A percentile compares a stretch with the other conserved stretches of the same genome.
These are phyloP conservation scores for Leptothorax acervorum DNA, from an alignment of 2,888 invertebrate species.

Conservation along the genomic window DNA sequence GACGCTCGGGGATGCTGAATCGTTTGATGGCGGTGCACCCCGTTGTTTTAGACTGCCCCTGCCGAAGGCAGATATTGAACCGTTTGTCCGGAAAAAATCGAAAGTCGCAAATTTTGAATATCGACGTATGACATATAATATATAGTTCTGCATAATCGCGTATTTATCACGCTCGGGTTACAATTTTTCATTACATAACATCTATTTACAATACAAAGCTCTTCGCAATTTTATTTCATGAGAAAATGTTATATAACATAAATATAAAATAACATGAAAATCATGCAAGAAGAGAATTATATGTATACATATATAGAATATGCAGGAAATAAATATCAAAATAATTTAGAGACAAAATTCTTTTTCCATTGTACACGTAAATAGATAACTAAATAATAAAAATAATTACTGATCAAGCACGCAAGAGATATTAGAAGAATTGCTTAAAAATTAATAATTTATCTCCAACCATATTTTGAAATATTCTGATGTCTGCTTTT, in stretches of 20 bases:
- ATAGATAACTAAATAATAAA: background rate
- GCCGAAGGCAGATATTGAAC: background rate
- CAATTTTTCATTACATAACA: background rate
- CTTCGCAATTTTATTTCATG: background rate
- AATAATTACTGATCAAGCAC: background rate
- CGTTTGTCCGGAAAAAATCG: constrained; percentile 25
- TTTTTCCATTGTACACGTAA: background rate
- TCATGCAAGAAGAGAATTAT: background rate
- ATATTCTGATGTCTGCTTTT: background rate
- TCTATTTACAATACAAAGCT: background rate
- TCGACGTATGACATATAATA: background rate
- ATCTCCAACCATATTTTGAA: background rate
- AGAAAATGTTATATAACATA: background rate
- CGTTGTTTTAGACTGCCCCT: constrained; percentile 18
- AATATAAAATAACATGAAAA: background rate
- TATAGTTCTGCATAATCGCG: background rate
- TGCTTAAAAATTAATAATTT: background rate
- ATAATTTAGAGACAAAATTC: background rate
- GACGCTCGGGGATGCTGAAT: constrained; percentile 37
- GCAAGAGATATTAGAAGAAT: background rate
- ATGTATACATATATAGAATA: background rate
- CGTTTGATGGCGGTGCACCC: background rate
- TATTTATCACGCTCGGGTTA: background rate
- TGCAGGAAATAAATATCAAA: background rate
- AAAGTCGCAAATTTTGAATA: constrained; percentile 4